phyloP scores from a whole-genome alignment of 2,888 invertebrate species.

The Brenthis hecate region DNA sequence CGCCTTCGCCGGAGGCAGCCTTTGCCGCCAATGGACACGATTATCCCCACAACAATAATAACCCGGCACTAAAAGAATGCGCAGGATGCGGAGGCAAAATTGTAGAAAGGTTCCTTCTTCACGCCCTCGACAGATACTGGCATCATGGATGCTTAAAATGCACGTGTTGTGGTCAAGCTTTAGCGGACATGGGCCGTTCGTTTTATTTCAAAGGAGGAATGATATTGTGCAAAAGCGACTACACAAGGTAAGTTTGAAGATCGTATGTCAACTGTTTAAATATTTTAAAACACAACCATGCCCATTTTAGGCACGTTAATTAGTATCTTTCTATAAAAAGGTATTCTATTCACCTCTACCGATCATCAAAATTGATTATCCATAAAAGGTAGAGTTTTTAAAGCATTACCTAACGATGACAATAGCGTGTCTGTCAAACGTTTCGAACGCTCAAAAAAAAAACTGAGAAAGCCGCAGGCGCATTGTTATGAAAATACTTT shows the following conservation, averaged over 20 bases:
- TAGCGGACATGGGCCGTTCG: slow-evolving; percentile 95
- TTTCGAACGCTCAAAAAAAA: slow-evolving; percentile 70
- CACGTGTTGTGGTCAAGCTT: slow-evolving; percentile 92
- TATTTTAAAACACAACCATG: too few relatives aligned
- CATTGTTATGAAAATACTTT: slow-evolving; percentile 81
- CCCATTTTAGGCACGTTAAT: slow-evolving; percentile 51
- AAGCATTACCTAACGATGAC: slow-evolving; percentile 76
- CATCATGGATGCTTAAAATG: slow-evolving; percentile 97
- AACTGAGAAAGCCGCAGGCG: slow-evolving; percentile 74
- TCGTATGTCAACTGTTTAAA: not conserved
- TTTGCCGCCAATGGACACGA: slow-evolving; percentile 84
- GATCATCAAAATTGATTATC: slow-evolving; percentile 72
- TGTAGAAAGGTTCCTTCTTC: slow-evolving; percentile 94
- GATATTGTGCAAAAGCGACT: slow-evolving; percentile 97
- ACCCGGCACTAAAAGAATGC: slow-evolving; percentile 88
- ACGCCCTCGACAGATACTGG: slow-evolving; percentile 97
- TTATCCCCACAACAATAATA: slow-evolving; percentile 84
- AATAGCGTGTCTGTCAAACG: slow-evolving; percentile 79
- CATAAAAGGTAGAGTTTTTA: slow-evolving; percentile 72
- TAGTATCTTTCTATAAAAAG: slow-evolving; percentile 59
- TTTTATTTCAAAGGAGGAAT: slow-evolving; percentile 96
- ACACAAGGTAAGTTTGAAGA: slow-evolving; percentile 91
- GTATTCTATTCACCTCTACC: slow-evolving; percentile 58
- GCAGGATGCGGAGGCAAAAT: slow-evolving; percentile 96
- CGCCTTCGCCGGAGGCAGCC: slow-evolving; percentile 88